These are phyloP conservation scores for Plecturocebus donacophilus DNA, from an alignment of 2,113 vertebrate species.

Conservation along the genomic window DNA sequence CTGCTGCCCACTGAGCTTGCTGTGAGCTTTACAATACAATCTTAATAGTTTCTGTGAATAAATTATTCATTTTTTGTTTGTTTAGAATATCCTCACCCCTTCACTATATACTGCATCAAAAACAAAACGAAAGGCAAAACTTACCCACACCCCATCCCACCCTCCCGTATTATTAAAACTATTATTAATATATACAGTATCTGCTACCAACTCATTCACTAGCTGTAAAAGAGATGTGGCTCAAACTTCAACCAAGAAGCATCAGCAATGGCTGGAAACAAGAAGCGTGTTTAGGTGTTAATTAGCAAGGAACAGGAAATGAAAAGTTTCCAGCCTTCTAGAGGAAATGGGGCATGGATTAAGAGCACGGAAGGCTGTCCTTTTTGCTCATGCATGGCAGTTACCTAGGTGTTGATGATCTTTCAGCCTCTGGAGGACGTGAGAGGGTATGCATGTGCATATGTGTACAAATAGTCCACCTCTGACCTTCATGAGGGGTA, in stretches of 20 bases:
- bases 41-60: slow-evolving; percentile 67
- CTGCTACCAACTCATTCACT: slow-evolving; percentile 30
- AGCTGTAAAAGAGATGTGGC: slow-evolving; percentile 20
- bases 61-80: slow-evolving; percentile 49
- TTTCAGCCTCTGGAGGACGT: not conserved
- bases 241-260: slow-evolving; percentile 42
- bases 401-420: not conserved
- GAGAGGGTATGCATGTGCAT: not conserved
- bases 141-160: not conserved
- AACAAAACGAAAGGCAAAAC: slow-evolving; percentile 60
- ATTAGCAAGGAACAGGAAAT: not conserved
- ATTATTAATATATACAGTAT: slow-evolving; percentile 65
- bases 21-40: slow-evolving; percentile 45
- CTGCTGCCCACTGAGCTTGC: slow-evolving; percentile 28
- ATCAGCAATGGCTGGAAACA: not conserved
- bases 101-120: slow-evolving; percentile 49
- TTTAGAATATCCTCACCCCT: slow-evolving; percentile 47
- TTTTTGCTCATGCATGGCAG: slow-evolving; percentile 2
- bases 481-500: not conserved
- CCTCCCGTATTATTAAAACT: slow-evolving; percentile 62
- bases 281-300: slow-evolving; percentile 17
- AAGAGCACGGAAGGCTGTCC: not conserved
- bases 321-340: not conserved
- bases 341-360: not conserved
- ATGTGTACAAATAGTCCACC: not conserved